A percentile compares a stretch with the other conserved stretches of the same genome.
Evolutionary conservation across 2,113 vertebrate genomes (phyloP).

Genomic region (Suricata suricatta): DNA sequence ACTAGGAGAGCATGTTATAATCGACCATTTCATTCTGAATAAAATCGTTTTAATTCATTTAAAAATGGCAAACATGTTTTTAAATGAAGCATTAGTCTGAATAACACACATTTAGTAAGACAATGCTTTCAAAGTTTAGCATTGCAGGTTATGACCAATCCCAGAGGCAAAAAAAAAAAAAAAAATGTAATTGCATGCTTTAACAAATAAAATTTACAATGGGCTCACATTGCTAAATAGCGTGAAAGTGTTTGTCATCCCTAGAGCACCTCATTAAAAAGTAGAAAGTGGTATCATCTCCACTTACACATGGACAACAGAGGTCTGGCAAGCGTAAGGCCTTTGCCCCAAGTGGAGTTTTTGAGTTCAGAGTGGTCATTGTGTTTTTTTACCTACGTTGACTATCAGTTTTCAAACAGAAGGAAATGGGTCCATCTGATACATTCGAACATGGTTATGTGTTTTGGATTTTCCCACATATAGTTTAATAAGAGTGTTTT

Average conservation of each 20-base stretch:
- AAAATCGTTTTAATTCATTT: not conserved
- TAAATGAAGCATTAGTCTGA: not conserved
- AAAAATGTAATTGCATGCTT: not conserved
- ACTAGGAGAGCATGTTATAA: not conserved
- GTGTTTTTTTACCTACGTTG: not conserved
- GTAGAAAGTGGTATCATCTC: not conserved
- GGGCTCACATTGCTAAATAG: not conserved
- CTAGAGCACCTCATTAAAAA: not conserved
- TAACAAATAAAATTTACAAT: constrained; percentile 34
- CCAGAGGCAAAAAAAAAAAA: not conserved
- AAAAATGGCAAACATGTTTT: not conserved
- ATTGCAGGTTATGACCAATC: not conserved
- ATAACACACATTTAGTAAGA: not conserved
- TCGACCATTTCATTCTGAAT: not conserved
- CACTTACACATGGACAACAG: not conserved
- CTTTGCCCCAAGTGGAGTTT: not conserved
- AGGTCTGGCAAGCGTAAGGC: not conserved
- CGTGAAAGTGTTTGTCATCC: not conserved
- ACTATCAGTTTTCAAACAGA: constrained; percentile 6
- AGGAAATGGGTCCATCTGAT: not conserved
- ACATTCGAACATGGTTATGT: not conserved
- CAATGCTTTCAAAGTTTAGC: not conserved
- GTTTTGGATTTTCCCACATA: not conserved
- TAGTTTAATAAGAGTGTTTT: not conserved
- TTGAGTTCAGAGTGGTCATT: not conserved